Percentiles rank a stretch among this genome's conserved stretches.
phyloP scores from a whole-genome alignment of 2,113 vertebrate genomes.

The Apeltes quadracus region DNA sequence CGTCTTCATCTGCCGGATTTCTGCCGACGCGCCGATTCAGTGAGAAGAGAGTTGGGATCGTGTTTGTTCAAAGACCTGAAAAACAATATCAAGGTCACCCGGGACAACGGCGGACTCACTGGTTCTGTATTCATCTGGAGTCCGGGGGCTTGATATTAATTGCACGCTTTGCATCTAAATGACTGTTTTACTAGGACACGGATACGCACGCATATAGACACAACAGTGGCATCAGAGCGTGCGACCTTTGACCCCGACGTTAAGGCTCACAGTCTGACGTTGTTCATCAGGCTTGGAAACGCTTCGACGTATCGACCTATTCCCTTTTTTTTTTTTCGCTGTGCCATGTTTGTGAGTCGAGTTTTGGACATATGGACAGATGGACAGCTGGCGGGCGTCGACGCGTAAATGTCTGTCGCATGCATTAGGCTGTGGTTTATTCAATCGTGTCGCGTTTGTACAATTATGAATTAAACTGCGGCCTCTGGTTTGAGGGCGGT shows the following conservation, averaged over 20 bases:
- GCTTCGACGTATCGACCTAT: not conserved
- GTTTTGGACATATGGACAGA: conserved; percentile 42
- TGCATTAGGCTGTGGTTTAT: conserved; percentile 30
- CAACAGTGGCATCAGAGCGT: no score
- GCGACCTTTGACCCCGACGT: not conserved
- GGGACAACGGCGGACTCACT: no score
- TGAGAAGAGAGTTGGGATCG: no score
- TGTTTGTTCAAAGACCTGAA: no score
- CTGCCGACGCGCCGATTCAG: not conserved
- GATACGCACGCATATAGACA: not conserved
- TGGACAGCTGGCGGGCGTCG: conserved; percentile 29
- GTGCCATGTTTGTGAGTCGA: conserved; percentile 22
- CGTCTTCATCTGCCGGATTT: not conserved
- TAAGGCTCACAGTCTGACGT: not conserved
- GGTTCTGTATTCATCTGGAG: no score
- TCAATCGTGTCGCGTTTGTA: conserved; percentile 45
- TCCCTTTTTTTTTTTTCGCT: not conserved
- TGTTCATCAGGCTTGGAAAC: not conserved
- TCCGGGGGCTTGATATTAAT: no score
- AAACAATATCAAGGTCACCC: no score
- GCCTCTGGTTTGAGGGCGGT: conserved; percentile 29
- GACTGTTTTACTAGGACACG: no score
- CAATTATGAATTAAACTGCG: conserved; percentile 25
- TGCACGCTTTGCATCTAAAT: no score
- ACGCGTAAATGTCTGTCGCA: conserved; percentile 23